Base-by-base conservation (phyloP, 2,888 invertebrate genomes). In the Dastarcus helophoroides region DNA sequence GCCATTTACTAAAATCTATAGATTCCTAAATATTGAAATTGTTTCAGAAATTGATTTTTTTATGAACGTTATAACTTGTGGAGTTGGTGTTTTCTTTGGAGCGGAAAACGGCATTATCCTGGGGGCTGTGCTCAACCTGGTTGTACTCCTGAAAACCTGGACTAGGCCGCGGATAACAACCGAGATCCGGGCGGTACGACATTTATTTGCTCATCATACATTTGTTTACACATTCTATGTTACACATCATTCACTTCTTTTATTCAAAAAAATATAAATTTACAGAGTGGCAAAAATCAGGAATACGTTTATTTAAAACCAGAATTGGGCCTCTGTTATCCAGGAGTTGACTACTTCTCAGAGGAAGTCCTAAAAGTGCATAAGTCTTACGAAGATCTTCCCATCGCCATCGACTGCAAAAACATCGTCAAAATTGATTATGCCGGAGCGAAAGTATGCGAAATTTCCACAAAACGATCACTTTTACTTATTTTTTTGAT, bases 51-150 rank as follows among this genome's bases (percentile, higher is more conserved):
- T 54, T 24, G 58, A 61, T 40, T 57, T 58, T 27, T 38, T 70
- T 25, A 71, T 82, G 32, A 72, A 80, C 50, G 44, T 69, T 31
- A 60, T 72, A 8, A 88, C 88, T 27, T 79, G 84, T 40, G 34
- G 73, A 2, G 65, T 75, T 22, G 79, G 82, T 39, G 58, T 89
- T 30, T 51, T 70, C 30, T 63, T 73, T 36, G 79, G 82, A 13
- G 81, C 88, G 25, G 85, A 89, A 67, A 68, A 76, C 48, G 89
- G 89, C 27, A 73, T 91, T 40, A 63, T 83, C 14, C 66, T 73
- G 26, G 88, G 89, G 33, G 74, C 78, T 38, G 49, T 71, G 9
- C 60, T 75, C 16, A 78, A 77, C 53, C 64, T 81, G 33, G 53
- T 71, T 3, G 67, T 67, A 50, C 62, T 86, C 31, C 60, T 88